Evolutionary conservation across 2,888 invertebrate species (phyloP), one percentile per base, ranked within the genome.

Genomic region (Microctonus brassicae): DNA sequence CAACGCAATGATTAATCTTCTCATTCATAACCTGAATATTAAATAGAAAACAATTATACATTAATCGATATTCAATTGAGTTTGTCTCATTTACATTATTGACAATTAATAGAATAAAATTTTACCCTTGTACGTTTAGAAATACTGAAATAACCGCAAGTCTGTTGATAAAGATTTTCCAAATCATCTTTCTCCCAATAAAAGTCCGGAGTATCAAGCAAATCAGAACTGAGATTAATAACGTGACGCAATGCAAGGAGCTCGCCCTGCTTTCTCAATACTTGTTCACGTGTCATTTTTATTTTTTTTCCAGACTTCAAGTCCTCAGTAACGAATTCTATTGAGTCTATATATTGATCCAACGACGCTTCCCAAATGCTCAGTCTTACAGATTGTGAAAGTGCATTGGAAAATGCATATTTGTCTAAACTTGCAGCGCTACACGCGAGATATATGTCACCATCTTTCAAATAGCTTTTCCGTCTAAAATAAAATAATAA

Each of bases 161-260:
- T 94, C 83, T 93, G 92, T 72, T 93, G 91, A 88, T 97, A 99
- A 6, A 98, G 89, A 0, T 89, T 89, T 88, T 98, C 98, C 34
- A 98, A 89, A 68, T 94, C 91, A 80, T 97, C 97, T 67, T 97
- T 92, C 82, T 99, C 98, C 99, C 99, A 99, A 88, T 99, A 99
- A 88, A 98, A 97, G 89, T 99, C 99, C 0, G 98, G 98, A 0
- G 96, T 96, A 87, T 98, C 98, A 77, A 98, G 89, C 55, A 98
- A 89, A 87, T 98, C 98, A 0, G 98, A 98, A 79, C 97, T 96
- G 76, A 99, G 90, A 88, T 97, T 99, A 67, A 99, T 93, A 22
- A 94, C 91, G 88, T 98, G 97, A 4, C 97, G 91, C 34, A 98
- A 89, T 0, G 95, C 94, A 85, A 97, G 97, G 22, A 98, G 86